Evolutionary conservation across 1,140 invertebrate genomes (phyloP).

Genomic region (Zaprionus nigranus): DNA sequence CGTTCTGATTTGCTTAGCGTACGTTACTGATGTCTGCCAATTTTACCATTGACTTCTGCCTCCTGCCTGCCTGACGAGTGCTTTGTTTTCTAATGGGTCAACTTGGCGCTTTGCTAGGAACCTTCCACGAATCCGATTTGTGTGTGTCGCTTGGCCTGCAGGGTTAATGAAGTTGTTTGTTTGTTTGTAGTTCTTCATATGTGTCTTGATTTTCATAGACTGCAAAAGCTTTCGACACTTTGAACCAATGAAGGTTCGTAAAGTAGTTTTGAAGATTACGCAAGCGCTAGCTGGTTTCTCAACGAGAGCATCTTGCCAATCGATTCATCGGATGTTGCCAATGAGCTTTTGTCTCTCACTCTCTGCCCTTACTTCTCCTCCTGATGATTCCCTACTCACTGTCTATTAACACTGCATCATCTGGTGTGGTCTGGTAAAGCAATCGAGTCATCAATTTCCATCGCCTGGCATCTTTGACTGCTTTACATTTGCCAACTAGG

Average conservation of each 20-base stretch:
- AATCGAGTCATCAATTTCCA: slow-evolving; percentile 66
- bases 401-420: slow-evolving; percentile 15
- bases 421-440: slow-evolving; percentile 8
- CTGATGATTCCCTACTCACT: neutral
- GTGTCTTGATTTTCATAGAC: slow-evolving; percentile 35
- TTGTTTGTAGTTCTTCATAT: slow-evolving; percentile 57
- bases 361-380: neutral
- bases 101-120: slow-evolving; percentile 62
- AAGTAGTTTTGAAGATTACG: neutral
- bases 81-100: slow-evolving; percentile 70
- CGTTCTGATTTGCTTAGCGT: slow-evolving; percentile 73
- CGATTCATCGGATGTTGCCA: neutral
- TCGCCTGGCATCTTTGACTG: slow-evolving; percentile 49
- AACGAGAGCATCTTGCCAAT: neutral
- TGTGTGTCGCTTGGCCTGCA: slow-evolving; percentile 61
- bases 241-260: slow-evolving; percentile 21
- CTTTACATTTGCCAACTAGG: slow-evolving; percentile 18
- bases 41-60: slow-evolving; percentile 71
- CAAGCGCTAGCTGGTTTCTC: neutral
- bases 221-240: slow-evolving; percentile 29
- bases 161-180: slow-evolving; percentile 81
- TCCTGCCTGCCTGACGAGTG: slow-evolving; percentile 55
- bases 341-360: neutral
- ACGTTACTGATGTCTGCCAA: slow-evolving; percentile 71
- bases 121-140: slow-evolving; percentile 39